Percentiles rank a stretch among this genome's conserved stretches.
phyloP scores from a whole-genome alignment of 2,888 invertebrate genomes.

The Metopia argyrocephala region DNA sequence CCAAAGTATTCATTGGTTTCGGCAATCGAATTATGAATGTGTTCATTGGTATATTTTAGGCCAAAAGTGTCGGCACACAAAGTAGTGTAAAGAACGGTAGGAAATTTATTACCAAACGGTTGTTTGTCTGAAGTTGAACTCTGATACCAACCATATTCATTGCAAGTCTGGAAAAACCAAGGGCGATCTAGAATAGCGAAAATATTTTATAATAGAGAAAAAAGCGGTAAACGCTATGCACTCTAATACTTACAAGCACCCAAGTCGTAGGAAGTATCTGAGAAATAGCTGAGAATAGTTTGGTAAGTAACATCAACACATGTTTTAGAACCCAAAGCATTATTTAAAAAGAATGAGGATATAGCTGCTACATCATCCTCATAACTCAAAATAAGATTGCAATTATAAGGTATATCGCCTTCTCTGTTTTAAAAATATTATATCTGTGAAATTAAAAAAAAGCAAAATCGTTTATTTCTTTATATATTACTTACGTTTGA shows the following conservation, averaged over 20 bases:
- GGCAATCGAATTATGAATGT: slow-evolving; percentile 66
- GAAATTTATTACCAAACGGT: slow-evolving; percentile 79
- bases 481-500: too few species aligned
- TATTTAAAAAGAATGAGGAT: slow-evolving; percentile 67
- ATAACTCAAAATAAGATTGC: slow-evolving; percentile 67
- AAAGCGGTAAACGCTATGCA: too few species aligned
- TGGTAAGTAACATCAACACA: slow-evolving; percentile 71
- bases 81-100: slow-evolving; percentile 70
- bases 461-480: too few species aligned
- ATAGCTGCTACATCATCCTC: slow-evolving; percentile 72
- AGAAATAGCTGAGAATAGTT: slow-evolving; percentile 66
- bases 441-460: not conserved
- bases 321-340: slow-evolving; percentile 38
- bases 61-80: slow-evolving; percentile 73
- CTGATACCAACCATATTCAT: slow-evolving; percentile 92
- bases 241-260: slow-evolving; percentile 67
- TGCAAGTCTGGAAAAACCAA: slow-evolving; percentile 92
- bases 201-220: not conserved
- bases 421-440: slow-evolving; percentile 62
- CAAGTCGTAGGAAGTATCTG: slow-evolving; percentile 60
- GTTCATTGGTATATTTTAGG: slow-evolving; percentile 66
- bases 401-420: slow-evolving; percentile 69
- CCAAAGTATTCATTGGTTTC: slow-evolving; percentile 80
- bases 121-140: slow-evolving; percentile 82
- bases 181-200: slow-evolving; percentile 82